phyloP scores from a whole-genome alignment of 2,888 invertebrate genomes.

The Acronicta psi region DNA sequence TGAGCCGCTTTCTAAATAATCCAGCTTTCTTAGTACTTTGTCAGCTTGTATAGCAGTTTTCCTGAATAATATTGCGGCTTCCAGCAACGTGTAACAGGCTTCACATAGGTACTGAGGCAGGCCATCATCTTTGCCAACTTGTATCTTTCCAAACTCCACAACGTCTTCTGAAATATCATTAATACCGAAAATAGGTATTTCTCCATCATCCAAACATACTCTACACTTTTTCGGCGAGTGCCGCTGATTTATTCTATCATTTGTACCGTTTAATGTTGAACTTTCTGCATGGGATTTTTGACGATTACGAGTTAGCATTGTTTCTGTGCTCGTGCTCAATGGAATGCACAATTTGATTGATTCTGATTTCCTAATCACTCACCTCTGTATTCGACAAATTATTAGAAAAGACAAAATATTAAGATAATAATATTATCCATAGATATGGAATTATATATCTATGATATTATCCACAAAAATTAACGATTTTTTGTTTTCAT shows the following conservation, averaged over 20 bases:
- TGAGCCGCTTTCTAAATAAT: neutral
- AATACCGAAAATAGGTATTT: slow-evolving; percentile 56
- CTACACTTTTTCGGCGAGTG: slow-evolving; percentile 45
- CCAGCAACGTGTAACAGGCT: slow-evolving; percentile 45
- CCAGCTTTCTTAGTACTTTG: slow-evolving; percentile 20
- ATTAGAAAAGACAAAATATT: too few relatives aligned
- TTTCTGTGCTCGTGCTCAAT: slow-evolving; percentile 4
- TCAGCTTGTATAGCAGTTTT: slow-evolving; percentile 50
- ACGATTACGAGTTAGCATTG: slow-evolving; percentile 31
- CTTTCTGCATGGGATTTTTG: slow-evolving; percentile 11
- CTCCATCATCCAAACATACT: slow-evolving; percentile 56
- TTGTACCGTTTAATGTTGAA: neutral
- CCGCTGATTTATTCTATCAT: neutral
- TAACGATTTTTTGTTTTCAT: too few relatives aligned
- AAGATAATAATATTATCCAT: too few relatives aligned
- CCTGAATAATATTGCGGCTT: slow-evolving; percentile 55
- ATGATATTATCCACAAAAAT: too few relatives aligned
- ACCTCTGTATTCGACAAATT: too few relatives aligned
- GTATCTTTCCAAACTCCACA: slow-evolving; percentile 44
- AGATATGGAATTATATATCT: too few relatives aligned
- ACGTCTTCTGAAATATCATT: slow-evolving; percentile 50
- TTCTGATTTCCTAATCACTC: too few relatives aligned
- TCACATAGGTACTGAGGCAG: slow-evolving; percentile 57
- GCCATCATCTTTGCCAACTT: slow-evolving; percentile 46
- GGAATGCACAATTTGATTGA: too few relatives aligned